Percentiles rank a stretch among this genome's conserved stretches.
These are phyloP conservation scores for Nasonia longicornis DNA, from an alignment of 1,140 invertebrate species.

Conservation along the genomic window DNA sequence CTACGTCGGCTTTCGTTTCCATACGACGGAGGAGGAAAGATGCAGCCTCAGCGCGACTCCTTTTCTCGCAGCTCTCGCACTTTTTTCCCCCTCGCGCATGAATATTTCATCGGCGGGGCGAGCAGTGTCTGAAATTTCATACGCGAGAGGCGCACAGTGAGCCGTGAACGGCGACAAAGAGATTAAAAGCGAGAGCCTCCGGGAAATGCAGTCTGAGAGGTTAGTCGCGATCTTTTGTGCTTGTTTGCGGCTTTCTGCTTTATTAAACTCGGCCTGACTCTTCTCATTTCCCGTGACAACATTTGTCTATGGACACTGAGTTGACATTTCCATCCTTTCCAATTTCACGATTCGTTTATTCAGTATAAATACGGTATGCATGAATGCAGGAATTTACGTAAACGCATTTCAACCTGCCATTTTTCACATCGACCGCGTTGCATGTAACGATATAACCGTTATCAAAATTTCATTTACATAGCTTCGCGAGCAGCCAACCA, in stretches of 20 bases:
- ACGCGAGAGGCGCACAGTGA: not conserved
- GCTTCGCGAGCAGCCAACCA: too few species aligned
- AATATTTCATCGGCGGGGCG: constrained; percentile 19
- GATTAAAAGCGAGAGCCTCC: constrained; percentile 10
- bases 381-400: too few species aligned
- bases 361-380: too few species aligned
- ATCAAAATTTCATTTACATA: not conserved
- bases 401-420: too few species aligned
- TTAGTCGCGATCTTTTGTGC: not conserved
- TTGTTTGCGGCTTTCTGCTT: not conserved
- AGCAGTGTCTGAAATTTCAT: not conserved
- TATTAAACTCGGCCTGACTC: not conserved
- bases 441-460: not conserved
- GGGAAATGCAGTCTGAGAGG: not conserved
- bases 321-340: too few species aligned
- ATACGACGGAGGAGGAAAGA: not conserved
- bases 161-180: constrained; percentile 4
- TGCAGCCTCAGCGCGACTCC: not conserved
- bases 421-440: too few species aligned
- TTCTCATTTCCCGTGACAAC: not conserved
- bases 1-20: not conserved
- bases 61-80: not conserved
- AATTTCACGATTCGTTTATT: too few species aligned
- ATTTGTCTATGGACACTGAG: too few species aligned
- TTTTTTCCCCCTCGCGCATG: not conserved